Evolutionary conservation across 2,113 vertebrate species (phyloP).

Genomic region (Centropristis striata): DNA sequence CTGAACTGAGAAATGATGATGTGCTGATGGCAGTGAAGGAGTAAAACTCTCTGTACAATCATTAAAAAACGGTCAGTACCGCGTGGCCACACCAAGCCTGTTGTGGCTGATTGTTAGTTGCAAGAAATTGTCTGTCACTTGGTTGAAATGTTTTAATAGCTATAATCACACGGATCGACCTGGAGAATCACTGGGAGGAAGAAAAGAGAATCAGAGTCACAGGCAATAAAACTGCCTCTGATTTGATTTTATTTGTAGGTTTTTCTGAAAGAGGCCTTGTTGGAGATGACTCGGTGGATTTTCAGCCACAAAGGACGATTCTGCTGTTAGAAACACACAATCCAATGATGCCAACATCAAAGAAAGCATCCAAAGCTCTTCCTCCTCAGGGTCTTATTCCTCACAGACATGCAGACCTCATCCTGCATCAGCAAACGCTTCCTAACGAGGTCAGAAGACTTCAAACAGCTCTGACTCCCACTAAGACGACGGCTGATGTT

Average conservation of each 20-base stretch:
- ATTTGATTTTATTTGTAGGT: background rate
- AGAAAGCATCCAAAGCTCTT: slow-evolving; percentile 25
- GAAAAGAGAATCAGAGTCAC: background rate
- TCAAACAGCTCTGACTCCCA: slow-evolving; percentile 56
- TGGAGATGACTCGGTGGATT: background rate
- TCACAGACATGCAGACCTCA: slow-evolving; percentile 19
- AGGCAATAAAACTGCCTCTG: background rate
- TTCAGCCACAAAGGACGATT: slow-evolving; percentile 7
- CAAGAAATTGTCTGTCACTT: slow-evolving; percentile 18
- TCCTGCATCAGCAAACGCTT: slow-evolving; percentile 43
- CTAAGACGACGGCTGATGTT: slow-evolving; percentile 29
- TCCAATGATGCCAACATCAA: slow-evolving; percentile 55
- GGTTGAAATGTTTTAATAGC: slow-evolving; percentile 15
- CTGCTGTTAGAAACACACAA: slow-evolving; percentile 30
- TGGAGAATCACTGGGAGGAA: background rate
- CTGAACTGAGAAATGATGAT: background rate
- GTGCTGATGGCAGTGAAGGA: background rate
- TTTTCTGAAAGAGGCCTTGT: background rate
- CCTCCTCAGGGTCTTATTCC: slow-evolving; percentile 19
- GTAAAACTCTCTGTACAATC: background rate
- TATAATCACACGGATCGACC: background rate
- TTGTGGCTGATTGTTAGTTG: background rate
- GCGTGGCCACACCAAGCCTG: background rate
- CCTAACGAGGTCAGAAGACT: slow-evolving; percentile 63
- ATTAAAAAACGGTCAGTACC: background rate